phyloP scores from a whole-genome alignment of 1,140 invertebrate species.

The Heliothis virescens region DNA sequence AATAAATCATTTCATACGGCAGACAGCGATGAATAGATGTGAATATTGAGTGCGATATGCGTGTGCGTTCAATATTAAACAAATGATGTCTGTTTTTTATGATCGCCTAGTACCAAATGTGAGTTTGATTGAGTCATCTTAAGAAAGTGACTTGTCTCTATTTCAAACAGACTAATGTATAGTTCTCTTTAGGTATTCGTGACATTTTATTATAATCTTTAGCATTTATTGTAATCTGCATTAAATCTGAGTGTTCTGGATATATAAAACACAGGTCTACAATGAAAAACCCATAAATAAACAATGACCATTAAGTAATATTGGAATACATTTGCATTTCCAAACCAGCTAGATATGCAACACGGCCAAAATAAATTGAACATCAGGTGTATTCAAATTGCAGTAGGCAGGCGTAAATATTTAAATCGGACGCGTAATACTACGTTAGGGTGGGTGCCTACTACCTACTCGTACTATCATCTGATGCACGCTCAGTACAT shows the following conservation, averaged over 20 bases:
- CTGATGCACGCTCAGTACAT: slow-evolving; percentile 80
- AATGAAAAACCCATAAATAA: neutral
- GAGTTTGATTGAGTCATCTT: neutral
- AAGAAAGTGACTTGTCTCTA: neutral
- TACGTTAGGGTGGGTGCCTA: slow-evolving; percentile 64
- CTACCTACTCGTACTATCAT: slow-evolving; percentile 68
- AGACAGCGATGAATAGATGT: slow-evolving; percentile 46
- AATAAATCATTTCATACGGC: slow-evolving; percentile 45
- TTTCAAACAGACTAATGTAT: neutral
- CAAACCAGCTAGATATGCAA: slow-evolving; percentile 46
- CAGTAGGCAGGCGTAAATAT: slow-evolving; percentile 77
- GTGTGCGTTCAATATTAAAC: slow-evolving; percentile 39
- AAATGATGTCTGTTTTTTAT: slow-evolving; percentile 12
- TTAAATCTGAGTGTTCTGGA: too few relatives aligned
- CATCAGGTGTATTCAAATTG: slow-evolving; percentile 80
- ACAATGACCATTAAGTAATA: slow-evolving; percentile 39
- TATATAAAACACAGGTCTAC: too few relatives aligned
- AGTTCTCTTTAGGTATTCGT: too few relatives aligned
- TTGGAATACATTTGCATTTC: slow-evolving; percentile 48
- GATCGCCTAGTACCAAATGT: slow-evolving; percentile 10
- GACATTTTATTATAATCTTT: too few relatives aligned
- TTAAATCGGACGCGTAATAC: slow-evolving; percentile 79
- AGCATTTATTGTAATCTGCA: too few relatives aligned
- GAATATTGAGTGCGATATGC: slow-evolving; percentile 44
- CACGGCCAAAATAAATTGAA: slow-evolving; percentile 68